Evolutionary conservation across 2,888 invertebrate genomes (phyloP).

Genomic region (Chloroclysta siterata): DNA sequence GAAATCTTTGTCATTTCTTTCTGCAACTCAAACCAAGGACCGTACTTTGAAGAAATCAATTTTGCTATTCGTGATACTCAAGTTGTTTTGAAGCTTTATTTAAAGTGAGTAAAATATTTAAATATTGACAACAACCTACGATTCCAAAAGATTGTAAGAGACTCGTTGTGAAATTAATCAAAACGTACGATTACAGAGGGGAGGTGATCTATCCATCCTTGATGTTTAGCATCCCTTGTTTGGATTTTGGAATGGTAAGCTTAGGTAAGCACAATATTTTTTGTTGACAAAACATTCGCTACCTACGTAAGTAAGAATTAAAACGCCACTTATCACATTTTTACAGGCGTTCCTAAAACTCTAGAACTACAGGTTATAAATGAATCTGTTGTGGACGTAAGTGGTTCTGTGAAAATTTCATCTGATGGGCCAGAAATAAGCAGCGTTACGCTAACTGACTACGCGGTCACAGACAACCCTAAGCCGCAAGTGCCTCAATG

Average conservation of each 20-base stretch:
- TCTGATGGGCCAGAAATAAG: constrained; percentile 84
- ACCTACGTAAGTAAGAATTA: not conserved
- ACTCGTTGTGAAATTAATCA: not conserved
- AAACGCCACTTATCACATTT: constrained; percentile 7
- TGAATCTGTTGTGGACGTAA: constrained; percentile 82
- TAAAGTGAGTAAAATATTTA: constrained; percentile 84
- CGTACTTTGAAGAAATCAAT: constrained; percentile 86
- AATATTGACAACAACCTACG: not conserved
- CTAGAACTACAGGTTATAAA: constrained; percentile 80
- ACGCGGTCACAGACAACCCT: constrained; percentile 62
- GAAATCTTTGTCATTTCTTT: constrained; percentile 84
- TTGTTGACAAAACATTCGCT: not conserved
- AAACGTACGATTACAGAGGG: constrained; percentile 72
- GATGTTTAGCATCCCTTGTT: constrained; percentile 75
- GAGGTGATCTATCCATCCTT: constrained; percentile 86
- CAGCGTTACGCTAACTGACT: constrained; percentile 76
- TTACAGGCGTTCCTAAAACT: constrained; percentile 76
- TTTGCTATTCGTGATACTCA: constrained; percentile 85
- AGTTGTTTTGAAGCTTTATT: constrained; percentile 81
- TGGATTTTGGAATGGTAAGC: constrained; percentile 85
- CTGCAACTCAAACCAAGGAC: constrained; percentile 84
- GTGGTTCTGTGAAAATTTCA: constrained; percentile 75
- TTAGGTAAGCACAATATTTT: constrained; percentile 74
- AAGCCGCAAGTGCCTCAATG: constrained; percentile 72
- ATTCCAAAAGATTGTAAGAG: not conserved